A percentile compares a stretch with the other conserved stretches of the same genome.
These are phyloP conservation scores for Potamilus streckersoni DNA, from an alignment of 1,140 invertebrate genomes.

Conservation along the genomic window DNA sequence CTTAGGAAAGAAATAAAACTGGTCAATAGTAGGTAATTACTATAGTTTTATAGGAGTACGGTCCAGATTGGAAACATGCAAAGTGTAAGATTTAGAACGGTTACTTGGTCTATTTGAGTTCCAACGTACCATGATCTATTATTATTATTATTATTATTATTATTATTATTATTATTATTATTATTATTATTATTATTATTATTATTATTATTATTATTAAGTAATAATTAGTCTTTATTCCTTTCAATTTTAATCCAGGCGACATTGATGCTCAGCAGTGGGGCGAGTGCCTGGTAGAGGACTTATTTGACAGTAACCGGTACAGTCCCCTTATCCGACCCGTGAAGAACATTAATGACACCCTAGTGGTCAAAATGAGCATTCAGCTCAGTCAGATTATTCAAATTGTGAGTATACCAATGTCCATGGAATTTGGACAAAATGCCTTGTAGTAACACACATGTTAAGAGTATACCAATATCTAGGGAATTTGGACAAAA, in stretches of 20 bases:
- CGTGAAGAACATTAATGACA: constrained; percentile 97
- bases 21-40: too few relatives aligned
- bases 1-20: too few relatives aligned
- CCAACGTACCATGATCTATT: neutral
- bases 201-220: constrained; percentile 1
- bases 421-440: neutral
- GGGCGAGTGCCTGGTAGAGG: constrained; percentile 79
- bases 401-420: constrained; percentile 89
- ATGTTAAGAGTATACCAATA: constrained; percentile 69
- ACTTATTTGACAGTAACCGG: constrained; percentile 83
- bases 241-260: constrained; percentile 33
- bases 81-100: constrained; percentile 13
- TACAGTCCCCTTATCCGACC: constrained; percentile 99
- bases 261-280: constrained; percentile 43
- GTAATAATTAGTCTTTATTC: constrained; percentile 2
- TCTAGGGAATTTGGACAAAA: neutral
- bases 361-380: constrained; percentile 95
- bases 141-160: neutral
- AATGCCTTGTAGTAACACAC: too few relatives aligned
- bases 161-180: neutral
- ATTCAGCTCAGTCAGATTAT: constrained; percentile 98
- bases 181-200: neutral
- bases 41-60: too few relatives aligned
- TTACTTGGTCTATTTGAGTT: neutral
- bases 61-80: too few relatives aligned